Evolutionary conservation across 2,888 invertebrate species (phyloP).

Genomic region (Salticus scenicus): DNA sequence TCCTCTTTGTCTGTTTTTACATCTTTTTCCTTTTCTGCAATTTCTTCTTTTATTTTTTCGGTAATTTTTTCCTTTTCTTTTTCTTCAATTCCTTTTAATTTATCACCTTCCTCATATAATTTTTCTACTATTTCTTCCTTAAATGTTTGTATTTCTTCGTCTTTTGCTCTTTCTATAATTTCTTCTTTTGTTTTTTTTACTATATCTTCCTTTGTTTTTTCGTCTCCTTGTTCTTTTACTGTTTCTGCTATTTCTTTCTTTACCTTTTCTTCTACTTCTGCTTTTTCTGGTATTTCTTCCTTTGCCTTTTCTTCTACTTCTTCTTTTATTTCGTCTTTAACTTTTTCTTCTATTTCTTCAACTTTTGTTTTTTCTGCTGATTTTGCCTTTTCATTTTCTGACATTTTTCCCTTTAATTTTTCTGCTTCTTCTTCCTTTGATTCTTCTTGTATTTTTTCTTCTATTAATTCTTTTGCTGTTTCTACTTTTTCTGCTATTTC

Average conservation of each 20-base stretch:
- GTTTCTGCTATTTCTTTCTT: neutral
- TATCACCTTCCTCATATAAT: too few relatives aligned
- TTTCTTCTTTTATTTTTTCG: too few relatives aligned
- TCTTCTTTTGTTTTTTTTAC: too few relatives aligned
- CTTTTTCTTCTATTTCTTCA: too few relatives aligned
- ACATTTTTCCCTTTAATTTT: neutral
- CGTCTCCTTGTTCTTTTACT: neutral
- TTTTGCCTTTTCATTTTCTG: neutral
- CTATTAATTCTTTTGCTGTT: neutral
- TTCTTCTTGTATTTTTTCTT: neutral
- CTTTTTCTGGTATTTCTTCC: neutral
- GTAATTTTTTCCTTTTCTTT: too few relatives aligned
- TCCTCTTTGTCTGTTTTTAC: too few relatives aligned
- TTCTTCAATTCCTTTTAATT: too few relatives aligned
- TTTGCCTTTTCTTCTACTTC: constrained; percentile 4
- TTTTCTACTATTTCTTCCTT: too few relatives aligned
- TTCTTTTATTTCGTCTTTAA: neutral
- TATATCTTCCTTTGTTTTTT: neutral
- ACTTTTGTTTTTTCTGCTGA: neutral
- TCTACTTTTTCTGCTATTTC: constrained; percentile 23
- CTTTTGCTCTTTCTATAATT: too few relatives aligned
- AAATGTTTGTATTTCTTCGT: too few relatives aligned
- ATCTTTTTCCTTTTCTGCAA: too few relatives aligned
- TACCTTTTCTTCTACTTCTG: neutral
- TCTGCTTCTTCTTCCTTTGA: constrained; percentile 1